A percentile compares a stretch with the other conserved stretches of the same genome.
Conservation (phyloP, 2,113 vertebrate species). For the Megalops atlanticus region DNA sequence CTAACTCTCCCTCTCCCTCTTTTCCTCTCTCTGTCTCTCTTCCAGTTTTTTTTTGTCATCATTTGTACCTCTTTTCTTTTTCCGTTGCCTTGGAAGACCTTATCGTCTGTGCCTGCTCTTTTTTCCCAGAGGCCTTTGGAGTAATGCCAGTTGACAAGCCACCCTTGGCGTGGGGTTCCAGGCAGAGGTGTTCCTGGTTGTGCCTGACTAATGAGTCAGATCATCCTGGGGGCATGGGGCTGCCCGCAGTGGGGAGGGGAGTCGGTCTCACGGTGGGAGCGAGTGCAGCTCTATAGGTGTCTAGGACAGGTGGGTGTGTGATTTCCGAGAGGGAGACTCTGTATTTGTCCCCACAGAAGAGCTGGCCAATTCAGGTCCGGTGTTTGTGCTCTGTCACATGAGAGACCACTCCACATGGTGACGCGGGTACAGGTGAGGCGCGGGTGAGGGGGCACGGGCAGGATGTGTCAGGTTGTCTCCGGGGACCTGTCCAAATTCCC, state of each 20-base stretch:
- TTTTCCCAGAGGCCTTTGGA: constrained; percentile 27
- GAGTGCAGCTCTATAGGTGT: neutral
- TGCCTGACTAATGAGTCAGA: constrained; percentile 28
- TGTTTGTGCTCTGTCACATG: no score
- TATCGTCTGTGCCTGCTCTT: neutral
- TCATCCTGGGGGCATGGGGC: constrained; percentile 32
- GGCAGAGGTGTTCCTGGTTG: constrained; percentile 30
- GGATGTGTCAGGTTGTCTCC: no score
- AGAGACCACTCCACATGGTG: no score
- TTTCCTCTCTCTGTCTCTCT: constrained; percentile 2
- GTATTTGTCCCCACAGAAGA: no score
- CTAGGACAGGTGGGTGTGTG: neutral
- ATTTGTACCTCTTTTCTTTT: constrained; percentile 4
- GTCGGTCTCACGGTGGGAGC: neutral
- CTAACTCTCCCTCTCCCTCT: neutral
- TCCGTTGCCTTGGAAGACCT: neutral
- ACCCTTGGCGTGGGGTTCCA: constrained; percentile 34
- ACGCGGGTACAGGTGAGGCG: no score
- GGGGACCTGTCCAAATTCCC: no score
- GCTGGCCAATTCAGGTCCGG: no score
- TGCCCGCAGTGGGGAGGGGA: neutral
- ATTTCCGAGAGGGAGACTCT: no score
- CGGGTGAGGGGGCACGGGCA: no score
- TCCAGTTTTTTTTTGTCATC: neutral
- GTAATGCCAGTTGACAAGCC: constrained; percentile 37